phyloP scores from a whole-genome alignment of 2,888 invertebrate genomes.

The Drosophila subsilvestris region DNA sequence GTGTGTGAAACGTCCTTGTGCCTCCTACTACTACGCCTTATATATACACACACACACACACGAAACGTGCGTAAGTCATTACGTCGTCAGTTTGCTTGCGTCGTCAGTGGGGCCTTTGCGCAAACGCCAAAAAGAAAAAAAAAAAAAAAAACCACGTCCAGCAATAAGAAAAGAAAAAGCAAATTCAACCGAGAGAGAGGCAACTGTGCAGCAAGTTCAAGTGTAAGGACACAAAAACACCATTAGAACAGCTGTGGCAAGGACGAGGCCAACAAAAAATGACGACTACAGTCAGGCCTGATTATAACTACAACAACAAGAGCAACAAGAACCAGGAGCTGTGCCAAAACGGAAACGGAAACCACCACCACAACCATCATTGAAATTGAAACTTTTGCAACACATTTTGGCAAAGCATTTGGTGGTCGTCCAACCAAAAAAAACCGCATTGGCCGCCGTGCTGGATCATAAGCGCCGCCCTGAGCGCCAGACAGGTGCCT shows the following conservation, averaged over 20 bases:
- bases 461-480: slow-evolving; percentile 80
- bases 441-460: slow-evolving; percentile 65
- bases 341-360: slow-evolving; percentile 14
- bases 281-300: slow-evolving; percentile 35
- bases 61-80: slow-evolving; percentile 72
- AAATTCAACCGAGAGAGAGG: slow-evolving; percentile 1
- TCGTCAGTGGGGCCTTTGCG: slow-evolving; percentile 63
- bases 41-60: slow-evolving; percentile 27
- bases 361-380: slow-evolving; percentile 13
- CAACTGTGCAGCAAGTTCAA: slow-evolving; percentile 66
- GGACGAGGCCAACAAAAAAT: slow-evolving; percentile 28
- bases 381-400: slow-evolving; percentile 7
- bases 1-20: slow-evolving; percentile 65
- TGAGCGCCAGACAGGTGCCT: slow-evolving; percentile 84
- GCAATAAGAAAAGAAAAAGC: slow-evolving; percentile 12
- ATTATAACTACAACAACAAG: slow-evolving; percentile 40
- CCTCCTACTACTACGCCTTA: slow-evolving; percentile 42
- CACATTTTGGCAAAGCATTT: too few species aligned
- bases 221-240: slow-evolving; percentile 70
- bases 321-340: slow-evolving; percentile 20
- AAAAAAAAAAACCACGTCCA: slow-evolving; percentile 2
- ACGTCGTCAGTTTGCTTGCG: slow-evolving; percentile 71
- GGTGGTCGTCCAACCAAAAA: background rate
- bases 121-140: slow-evolving; percentile 51
- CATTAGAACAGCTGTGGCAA: slow-evolving; percentile 45